These are phyloP conservation scores for Luehdorfia chinensis DNA, from an alignment of 1,140 invertebrate species.

Conservation along the genomic window DNA sequence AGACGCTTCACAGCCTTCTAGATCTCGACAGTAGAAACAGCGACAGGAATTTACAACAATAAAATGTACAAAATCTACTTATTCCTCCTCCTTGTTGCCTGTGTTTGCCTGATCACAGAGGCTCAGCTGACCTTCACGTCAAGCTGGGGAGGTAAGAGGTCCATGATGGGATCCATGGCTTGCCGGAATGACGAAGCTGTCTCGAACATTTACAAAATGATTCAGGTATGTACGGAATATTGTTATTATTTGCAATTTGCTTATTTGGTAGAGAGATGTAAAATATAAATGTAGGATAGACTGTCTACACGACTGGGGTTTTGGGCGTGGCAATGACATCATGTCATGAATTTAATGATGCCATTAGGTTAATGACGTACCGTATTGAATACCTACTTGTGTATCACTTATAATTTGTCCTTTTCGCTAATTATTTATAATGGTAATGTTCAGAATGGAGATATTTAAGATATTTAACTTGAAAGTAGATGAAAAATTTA, in stretches of 20 bases:
- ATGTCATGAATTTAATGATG: no score
- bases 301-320: no score
- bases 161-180: conserved; percentile 26
- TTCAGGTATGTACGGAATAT: conserved; percentile 40
- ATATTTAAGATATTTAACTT: no score
- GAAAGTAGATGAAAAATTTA: no score
- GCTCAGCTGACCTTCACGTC: conserved; percentile 63
- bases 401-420: no score
- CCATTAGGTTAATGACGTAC: no score
- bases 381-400: no score
- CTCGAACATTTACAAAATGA: conserved; percentile 51
- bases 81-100: conserved; percentile 43
- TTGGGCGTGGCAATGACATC: no score
- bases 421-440: no score
- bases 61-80: conserved; percentile 46
- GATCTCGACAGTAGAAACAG: not conserved
- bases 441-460: no score
- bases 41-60: conserved; percentile 5
- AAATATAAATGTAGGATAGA: no score
- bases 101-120: conserved; percentile 34
- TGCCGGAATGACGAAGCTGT: conserved; percentile 54
- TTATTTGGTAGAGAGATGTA: no score
- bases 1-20: not conserved
- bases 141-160: conserved; percentile 63
- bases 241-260: not conserved